Percentiles rank a stretch among this genome's conserved stretches.
Evolutionary conservation across 2,888 invertebrate genomes (phyloP).

Genomic region (Autographa gamma): DNA sequence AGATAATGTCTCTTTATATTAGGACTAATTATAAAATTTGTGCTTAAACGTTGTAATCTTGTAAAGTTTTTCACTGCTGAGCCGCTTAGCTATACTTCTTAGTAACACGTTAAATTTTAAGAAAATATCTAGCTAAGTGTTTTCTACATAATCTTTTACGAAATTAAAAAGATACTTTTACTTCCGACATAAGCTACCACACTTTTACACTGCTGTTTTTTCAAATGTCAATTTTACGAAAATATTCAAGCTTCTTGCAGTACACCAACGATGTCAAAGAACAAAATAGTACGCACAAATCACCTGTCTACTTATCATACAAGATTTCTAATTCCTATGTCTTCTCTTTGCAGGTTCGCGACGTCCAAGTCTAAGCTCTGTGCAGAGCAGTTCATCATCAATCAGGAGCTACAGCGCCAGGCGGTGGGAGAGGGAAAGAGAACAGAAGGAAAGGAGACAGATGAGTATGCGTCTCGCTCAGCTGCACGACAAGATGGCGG

Average conservation of each 20-base stretch:
- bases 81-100: conserved; percentile 48
- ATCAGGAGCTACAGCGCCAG: conserved; percentile 94
- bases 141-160: not conserved
- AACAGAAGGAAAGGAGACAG: conserved; percentile 94
- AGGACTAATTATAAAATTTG: not conserved
- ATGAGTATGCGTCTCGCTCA: conserved; percentile 93
- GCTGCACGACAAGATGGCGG: conserved; percentile 90
- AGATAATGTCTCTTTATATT: not conserved
- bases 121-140: not conserved
- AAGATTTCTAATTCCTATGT: conserved; percentile 37
- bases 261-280: conserved; percentile 28
- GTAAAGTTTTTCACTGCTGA: conserved; percentile 16
- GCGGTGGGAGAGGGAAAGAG: conserved; percentile 94
- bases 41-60: not conserved
- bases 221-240: conserved; percentile 19
- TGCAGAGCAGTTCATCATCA: conserved; percentile 95
- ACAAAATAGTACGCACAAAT: conserved; percentile 33
- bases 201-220: conserved; percentile 32
- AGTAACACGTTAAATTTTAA: conserved; percentile 26
- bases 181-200: conserved; percentile 24
- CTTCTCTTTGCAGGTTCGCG: conserved; percentile 91
- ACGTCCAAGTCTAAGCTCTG: conserved; percentile 95
- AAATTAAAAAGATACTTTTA: not conserved
- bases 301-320: conserved; percentile 10
- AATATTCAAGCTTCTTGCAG: conserved; percentile 47